These are phyloP conservation scores for Drosophila pallidifrons DNA, from an alignment of 1,140 invertebrate genomes.

Conservation along the genomic window DNA sequence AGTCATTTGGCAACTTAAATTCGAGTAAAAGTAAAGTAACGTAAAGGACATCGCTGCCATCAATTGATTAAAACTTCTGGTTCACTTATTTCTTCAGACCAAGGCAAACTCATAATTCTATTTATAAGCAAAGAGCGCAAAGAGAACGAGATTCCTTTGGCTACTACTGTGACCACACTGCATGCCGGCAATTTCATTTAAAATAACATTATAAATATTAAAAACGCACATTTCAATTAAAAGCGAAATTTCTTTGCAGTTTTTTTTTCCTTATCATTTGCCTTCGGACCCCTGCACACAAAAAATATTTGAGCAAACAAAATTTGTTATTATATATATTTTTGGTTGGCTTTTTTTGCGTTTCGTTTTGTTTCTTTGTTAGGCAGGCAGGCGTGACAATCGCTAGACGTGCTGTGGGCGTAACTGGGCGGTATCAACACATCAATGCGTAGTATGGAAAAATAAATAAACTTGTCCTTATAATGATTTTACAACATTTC, in stretches of 20 bases:
- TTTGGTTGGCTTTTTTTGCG: constrained; percentile 12
- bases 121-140: constrained; percentile 19
- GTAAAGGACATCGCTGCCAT: not conserved
- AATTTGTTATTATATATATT: constrained; percentile 11
- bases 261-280: constrained; percentile 16
- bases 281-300: constrained; percentile 8
- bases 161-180: constrained; percentile 1
- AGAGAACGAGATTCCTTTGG: not conserved
- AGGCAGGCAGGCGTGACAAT: constrained; percentile 41
- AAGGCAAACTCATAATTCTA: constrained; percentile 22
- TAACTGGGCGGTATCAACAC: constrained; percentile 15
- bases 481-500: constrained; percentile 54
- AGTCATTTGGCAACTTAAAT: constrained; percentile 1
- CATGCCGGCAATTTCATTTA: constrained; percentile 27
- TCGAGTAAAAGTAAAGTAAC: not conserved
- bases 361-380: constrained; percentile 16
- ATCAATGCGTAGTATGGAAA: constrained; percentile 60
- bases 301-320: constrained; percentile 48
- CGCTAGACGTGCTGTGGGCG: constrained; percentile 19
- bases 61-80: constrained; percentile 18
- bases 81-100: not conserved
- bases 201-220: constrained; percentile 77
- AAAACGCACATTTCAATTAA: constrained; percentile 72
- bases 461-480: constrained; percentile 66
- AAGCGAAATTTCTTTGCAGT: constrained; percentile 25